Evolutionary conservation across 1,140 invertebrate genomes (phyloP), one percentile per base, ranked within the genome.

Genomic region (Pseudomyrmex cubaensis): DNA sequence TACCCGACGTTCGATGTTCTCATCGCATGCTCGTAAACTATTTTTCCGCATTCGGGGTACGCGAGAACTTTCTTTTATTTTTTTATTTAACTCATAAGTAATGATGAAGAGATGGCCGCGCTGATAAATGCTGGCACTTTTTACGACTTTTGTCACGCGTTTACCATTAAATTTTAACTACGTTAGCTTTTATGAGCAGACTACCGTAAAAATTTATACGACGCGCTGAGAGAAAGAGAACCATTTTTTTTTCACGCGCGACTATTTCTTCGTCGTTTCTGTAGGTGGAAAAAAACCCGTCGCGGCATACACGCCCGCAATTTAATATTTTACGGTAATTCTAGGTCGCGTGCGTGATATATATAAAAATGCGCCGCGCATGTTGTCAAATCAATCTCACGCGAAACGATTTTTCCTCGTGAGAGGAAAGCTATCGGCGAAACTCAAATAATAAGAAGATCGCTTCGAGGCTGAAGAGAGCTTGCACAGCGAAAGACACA

Each of bases 101-200:
- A 78, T 70, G 3, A 70, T 46, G 22, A 69, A 48, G 13, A 78
- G 50, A 70, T 57, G 48, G 54, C 20, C 20, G 52, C 44, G 52
- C 15, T 59, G 76, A 78, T 70, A 78, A 70, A 44, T 63, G 63
- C 63, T 57, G 64, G 52, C 52, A 67, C 62, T 67, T 52, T 77
- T 77, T 67, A 67, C 8, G 76, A 70, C 70, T 63, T 52, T 56
- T 75, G 70, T 82, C 59, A 82, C 57, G 46, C 57, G 59, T 74
- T 80, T 82, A 70, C 56, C 25, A 56, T 82, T 82, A 80, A 70
- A 61, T 72, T 72, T 59, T 80, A 80, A 80, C 66, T 59, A 48
- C 66, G 66, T 72, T 72, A 59, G 44, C 52, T 70, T 70, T 80
- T 72, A 72, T 20, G 76, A 59, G 64, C 54, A 35, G 54, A 2